Evolutionary conservation across 2,113 vertebrate species (phyloP).

Genomic region (Panthera tigris): DNA sequence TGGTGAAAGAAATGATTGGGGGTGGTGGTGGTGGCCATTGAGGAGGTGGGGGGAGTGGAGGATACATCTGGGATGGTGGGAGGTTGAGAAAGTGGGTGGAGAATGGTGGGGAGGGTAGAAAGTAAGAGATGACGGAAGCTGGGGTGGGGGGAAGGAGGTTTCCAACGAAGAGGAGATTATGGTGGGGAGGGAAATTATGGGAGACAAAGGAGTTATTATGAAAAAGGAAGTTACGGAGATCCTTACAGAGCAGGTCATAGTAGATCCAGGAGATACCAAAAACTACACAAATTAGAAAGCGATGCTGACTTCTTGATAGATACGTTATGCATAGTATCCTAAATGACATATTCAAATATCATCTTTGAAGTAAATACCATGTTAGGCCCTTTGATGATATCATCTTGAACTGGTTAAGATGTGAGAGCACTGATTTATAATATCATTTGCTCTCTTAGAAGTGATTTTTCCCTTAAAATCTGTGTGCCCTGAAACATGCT

Average conservation of each 20-base stretch:
- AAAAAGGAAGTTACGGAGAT: conserved; percentile 72
- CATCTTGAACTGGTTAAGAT: conserved; percentile 49
- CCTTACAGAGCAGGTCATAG: conserved; percentile 61
- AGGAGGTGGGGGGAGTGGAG: conserved; percentile 71
- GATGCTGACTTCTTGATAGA: conserved; percentile 70
- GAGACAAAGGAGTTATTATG: conserved; percentile 55
- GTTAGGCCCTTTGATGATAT: conserved; percentile 52
- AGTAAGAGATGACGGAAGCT: neutral
- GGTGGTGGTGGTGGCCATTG: conserved; percentile 67
- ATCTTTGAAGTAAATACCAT: conserved; percentile 51
- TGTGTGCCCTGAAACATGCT: conserved; percentile 51
- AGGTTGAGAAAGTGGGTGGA: conserved; percentile 36
- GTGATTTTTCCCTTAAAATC: conserved; percentile 7
- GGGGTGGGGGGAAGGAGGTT: neutral
- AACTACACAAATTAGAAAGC: conserved; percentile 17
- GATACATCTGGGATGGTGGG: conserved; percentile 61
- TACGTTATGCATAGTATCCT: conserved; percentile 51
- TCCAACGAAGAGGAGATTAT: conserved; percentile 56
- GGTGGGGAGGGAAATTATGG: neutral
- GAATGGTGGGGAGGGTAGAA: conserved; percentile 42
- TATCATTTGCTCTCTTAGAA: conserved; percentile 53
- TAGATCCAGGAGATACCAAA: conserved; percentile 78
- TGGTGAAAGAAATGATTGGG: conserved; percentile 79
- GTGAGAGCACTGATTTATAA: conserved; percentile 51
- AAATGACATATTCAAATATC: conserved; percentile 59